Evolutionary conservation across 2,113 vertebrate species (phyloP), one percentile per base, ranked within the genome.

Genomic region (Parus major): DNA sequence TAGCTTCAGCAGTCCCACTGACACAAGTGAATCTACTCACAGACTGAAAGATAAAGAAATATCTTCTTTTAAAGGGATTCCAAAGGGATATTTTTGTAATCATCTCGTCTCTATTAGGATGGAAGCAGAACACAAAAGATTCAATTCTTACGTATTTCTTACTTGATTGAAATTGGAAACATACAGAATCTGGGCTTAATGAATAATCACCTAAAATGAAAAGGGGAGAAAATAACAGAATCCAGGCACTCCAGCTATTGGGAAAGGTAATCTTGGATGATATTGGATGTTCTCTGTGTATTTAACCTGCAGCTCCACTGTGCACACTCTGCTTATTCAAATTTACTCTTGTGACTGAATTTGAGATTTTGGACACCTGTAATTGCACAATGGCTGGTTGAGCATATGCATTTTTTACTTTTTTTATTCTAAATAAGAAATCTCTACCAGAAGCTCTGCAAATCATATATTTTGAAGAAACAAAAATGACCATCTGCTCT

Each of bases 401-500:
- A 91, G 75, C 39, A 69, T 4, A 31, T 23, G 50, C 24, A 22
- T 12, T 12, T 44, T 39, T 24, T 39, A 50, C 14, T 12, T 47
- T 39, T 55, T 50, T 33, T 4, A 14, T 9, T 27, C 14, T 39
- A 55, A n/a, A 49, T 3, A 65, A 69, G 83, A 91, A 87, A 77
- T 24, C 33, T 13, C 5, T 56, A 76, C 24, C 75, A 78, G 86
- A 63, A 86, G 77, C 72, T 82, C 84, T 35, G 44, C 84, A 97
- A 97, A 97, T 96, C 87, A 73, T 96, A 92, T 90, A 94, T 94
- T 95, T 93, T 80, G 75, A 92, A 86, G 92, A 66, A 93, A 95
- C 86, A 88, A 97, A 98, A 92, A 65, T 36, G 56, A 60, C 88
- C 96, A 97, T 98, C 95, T 98, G 97, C 95, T 98, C 75, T 44